Percentiles rank a stretch among this genome's conserved stretches.
phyloP scores from a whole-genome alignment of 1,140 invertebrate species.

The Lepidurus apus region DNA sequence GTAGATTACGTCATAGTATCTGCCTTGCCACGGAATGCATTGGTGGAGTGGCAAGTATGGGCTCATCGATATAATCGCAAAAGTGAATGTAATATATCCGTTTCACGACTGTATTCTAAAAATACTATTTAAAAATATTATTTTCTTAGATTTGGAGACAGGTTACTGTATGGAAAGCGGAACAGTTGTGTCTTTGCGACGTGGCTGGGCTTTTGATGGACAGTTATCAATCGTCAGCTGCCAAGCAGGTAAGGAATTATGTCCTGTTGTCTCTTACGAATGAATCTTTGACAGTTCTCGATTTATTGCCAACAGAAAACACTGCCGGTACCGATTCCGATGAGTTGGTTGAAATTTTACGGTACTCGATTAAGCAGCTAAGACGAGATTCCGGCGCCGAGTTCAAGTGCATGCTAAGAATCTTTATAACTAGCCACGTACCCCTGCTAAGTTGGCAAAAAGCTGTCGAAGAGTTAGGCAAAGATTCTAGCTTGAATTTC shows the following conservation, averaged over 20 bases:
- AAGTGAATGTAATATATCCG: constrained; percentile 63
- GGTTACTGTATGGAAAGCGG: neutral
- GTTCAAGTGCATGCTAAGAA: neutral
- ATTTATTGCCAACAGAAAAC: neutral
- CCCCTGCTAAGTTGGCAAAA: neutral
- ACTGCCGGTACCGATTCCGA: neutral
- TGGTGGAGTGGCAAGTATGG: constrained; percentile 88
- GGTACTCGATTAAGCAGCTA: neutral
- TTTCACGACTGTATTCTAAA: constrained; percentile 3
- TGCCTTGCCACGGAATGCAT: constrained; percentile 67
- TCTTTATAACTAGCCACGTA: neutral
- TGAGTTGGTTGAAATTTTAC: neutral
- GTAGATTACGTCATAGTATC: constrained; percentile 77
- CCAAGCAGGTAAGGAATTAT: neutral
- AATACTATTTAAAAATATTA: neutral
- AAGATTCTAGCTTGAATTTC: neutral
- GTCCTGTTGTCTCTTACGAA: neutral
- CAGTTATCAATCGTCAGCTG: neutral
- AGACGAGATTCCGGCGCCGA: neutral
- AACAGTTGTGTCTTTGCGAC: neutral
- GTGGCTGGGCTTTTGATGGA: neutral
- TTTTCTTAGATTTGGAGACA: neutral
- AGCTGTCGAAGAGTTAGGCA: neutral
- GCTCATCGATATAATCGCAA: constrained; percentile 76
- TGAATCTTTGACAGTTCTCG: neutral